These are phyloP conservation scores for Megaceryle alcyon DNA, from an alignment of 2,797 vertebrate genomes.

Conservation along the genomic window DNA sequence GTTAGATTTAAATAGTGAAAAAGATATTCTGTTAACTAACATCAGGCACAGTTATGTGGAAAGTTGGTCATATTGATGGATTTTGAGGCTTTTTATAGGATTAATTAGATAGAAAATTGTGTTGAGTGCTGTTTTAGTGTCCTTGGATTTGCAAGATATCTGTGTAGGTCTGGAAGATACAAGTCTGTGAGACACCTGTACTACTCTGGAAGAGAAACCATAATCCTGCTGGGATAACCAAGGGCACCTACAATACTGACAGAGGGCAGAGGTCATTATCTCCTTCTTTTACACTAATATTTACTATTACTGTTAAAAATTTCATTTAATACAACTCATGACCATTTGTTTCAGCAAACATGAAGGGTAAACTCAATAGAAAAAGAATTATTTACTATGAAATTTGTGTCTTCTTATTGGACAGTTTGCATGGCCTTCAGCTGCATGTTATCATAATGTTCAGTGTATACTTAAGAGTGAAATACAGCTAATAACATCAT, in stretches of 20 bases:
- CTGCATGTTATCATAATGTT: no score
- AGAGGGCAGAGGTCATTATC: not conserved
- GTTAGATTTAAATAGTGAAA: not conserved
- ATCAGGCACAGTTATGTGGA: not conserved
- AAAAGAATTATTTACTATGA: not conserved
- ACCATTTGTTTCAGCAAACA: not conserved
- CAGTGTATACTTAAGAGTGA: no score
- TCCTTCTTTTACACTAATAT: not conserved
- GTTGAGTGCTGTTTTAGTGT: not conserved
- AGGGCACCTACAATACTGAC: not conserved
- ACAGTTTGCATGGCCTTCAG: not conserved
- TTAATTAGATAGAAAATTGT: not conserved
- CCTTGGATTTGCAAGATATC: not conserved
- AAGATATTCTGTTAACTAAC: not conserved
- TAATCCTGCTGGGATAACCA: not conserved
- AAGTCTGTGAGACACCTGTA: not conserved
- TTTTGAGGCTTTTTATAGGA: not conserved
- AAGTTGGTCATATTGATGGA: not conserved
- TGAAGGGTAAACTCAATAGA: not conserved
- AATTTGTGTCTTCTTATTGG: not conserved
- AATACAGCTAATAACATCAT: no score
- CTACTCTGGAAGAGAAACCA: not conserved
- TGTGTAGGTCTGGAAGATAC: not conserved
- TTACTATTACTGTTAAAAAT: not conserved
- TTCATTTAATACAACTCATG: not conserved